These are phyloP conservation scores for Phrynocephalus versicolor DNA, from an alignment of 2,113 vertebrate species.

Conservation along the genomic window DNA sequence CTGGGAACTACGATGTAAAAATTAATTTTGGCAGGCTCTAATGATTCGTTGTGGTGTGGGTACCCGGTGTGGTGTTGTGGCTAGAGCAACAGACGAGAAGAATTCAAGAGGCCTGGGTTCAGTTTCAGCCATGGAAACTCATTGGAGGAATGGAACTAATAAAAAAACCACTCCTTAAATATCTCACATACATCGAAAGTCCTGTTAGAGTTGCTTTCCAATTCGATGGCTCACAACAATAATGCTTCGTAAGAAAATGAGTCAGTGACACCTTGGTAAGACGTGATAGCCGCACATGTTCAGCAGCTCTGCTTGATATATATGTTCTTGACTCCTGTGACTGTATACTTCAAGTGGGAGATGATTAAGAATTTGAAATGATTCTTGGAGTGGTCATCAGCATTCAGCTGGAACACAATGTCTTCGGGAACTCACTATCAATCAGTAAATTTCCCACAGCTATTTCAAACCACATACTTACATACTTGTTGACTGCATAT, in stretches of 20 bases:
- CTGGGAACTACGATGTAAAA: no score
- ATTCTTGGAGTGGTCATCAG: neutral
- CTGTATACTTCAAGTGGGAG: neutral
- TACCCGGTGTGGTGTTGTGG: no score
- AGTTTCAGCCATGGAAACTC: no score
- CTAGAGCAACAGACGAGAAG: no score
- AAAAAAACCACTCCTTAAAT: no score
- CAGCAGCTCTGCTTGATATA: neutral
- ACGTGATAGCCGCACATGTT: neutral
- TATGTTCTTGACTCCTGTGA: neutral
- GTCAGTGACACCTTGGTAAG: neutral
- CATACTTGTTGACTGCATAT: neutral
- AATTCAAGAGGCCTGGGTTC: no score
- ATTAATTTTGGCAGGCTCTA: no score
- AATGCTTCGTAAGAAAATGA: neutral
- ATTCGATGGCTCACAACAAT: no score
- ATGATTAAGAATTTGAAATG: neutral
- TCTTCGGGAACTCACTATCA: neutral
- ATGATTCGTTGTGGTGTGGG: no score
- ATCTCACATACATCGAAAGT: no score
- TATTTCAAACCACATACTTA: neutral
- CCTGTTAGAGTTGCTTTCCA: no score
- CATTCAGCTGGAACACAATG: neutral
- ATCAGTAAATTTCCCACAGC: neutral
- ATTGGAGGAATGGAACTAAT: no score